Evolutionary conservation across 1,140 invertebrate species (phyloP).

Genomic region (Atta texana): DNA sequence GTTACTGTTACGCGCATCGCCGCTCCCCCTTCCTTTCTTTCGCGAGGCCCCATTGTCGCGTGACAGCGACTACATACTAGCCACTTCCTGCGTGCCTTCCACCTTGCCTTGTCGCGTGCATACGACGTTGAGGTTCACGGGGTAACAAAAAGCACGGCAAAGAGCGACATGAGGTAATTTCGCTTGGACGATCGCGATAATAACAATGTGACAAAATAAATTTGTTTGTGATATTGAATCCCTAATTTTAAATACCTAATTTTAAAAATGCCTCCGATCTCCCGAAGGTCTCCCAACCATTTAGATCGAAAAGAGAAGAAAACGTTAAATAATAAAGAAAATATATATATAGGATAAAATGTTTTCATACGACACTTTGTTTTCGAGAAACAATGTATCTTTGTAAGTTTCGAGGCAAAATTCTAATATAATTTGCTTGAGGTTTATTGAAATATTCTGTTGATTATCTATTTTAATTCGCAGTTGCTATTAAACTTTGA

Average conservation of each 20-base stretch:
- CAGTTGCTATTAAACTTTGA: neutral
- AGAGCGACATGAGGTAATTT: slow-evolving; percentile 15
- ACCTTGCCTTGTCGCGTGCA: slow-evolving; percentile 40
- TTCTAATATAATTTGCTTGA: neutral
- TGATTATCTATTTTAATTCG: neutral
- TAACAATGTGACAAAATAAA: neutral
- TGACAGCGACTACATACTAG: slow-evolving; percentile 36
- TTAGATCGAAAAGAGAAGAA: neutral
- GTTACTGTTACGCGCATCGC: slow-evolving; percentile 32
- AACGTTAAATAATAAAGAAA: neutral
- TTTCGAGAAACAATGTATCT: neutral
- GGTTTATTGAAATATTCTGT: neutral
- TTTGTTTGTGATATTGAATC: neutral
- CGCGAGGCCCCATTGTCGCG: slow-evolving; percentile 21
- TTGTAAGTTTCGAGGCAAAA: neutral
- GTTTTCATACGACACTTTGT: neutral
- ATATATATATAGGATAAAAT: neutral
- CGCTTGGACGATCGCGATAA: neutral
- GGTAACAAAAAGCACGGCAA: neutral
- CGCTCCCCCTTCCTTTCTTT: slow-evolving; percentile 10
- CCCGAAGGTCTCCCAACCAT: neutral
- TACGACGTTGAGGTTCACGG: neutral
- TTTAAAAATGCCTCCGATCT: neutral
- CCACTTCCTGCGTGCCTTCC: slow-evolving; percentile 41
- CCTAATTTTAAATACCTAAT: neutral